These are phyloP conservation scores for Sandelia bainsii DNA, from an alignment of 2,797 vertebrate species.

Conservation along the genomic window DNA sequence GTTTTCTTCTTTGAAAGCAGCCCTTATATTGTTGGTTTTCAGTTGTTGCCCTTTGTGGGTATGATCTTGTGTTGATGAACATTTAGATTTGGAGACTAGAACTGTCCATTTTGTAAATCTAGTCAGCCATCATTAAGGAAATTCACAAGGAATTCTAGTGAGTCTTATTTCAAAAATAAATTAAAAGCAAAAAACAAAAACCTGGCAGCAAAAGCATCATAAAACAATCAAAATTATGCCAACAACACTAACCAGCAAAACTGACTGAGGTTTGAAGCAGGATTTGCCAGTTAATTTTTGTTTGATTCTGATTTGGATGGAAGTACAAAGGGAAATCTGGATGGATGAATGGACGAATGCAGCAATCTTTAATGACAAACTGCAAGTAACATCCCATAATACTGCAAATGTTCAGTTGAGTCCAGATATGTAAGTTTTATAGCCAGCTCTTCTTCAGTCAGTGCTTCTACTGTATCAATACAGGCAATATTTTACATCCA, in stretches of 20 bases:
- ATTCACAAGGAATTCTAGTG: slow-evolving; percentile 27
- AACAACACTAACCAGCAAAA: slow-evolving; percentile 15
- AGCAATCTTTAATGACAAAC: slow-evolving; percentile 14
- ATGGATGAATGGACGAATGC: not conserved
- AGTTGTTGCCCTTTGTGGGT: slow-evolving; percentile 12
- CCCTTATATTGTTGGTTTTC: slow-evolving; percentile 14
- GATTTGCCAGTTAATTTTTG: slow-evolving; percentile 30
- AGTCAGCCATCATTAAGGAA: not conserved
- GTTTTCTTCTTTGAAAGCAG: slow-evolving; percentile 10
- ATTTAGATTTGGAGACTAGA: not conserved
- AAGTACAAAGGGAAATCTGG: slow-evolving; percentile 23
- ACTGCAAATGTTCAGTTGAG: slow-evolving; percentile 1
- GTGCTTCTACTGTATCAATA: not conserved
- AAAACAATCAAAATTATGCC: slow-evolving; percentile 8
- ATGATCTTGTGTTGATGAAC: not conserved
- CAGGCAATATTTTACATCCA: slow-evolving; percentile 1
- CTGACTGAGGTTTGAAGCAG: slow-evolving; percentile 9
- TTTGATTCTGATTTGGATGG: slow-evolving; percentile 26
- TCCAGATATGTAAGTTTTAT: not conserved
- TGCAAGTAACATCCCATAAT: slow-evolving; percentile 18
- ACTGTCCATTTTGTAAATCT: slow-evolving; percentile 12
- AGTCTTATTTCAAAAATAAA: slow-evolving; percentile 34
- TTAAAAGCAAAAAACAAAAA: not conserved
- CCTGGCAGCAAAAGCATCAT: not conserved
- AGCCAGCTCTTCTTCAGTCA: not conserved